Percentiles rank a stretch among this genome's conserved stretches.
These are phyloP conservation scores for Aythya baeri DNA, from an alignment of 2,113 vertebrate genomes.

Conservation along the genomic window DNA sequence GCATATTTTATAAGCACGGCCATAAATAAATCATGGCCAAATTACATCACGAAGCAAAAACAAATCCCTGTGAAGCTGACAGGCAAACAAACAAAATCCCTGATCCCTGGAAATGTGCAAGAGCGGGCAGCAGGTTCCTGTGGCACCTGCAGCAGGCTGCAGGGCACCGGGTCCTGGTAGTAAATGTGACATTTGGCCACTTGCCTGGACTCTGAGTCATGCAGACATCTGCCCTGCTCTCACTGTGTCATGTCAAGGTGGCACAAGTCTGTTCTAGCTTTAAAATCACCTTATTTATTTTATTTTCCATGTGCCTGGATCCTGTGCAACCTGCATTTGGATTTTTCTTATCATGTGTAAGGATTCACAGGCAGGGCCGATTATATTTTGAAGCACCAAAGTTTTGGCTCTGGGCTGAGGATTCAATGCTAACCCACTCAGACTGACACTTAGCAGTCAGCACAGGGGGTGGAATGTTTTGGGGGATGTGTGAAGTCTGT, in stretches of 20 bases:
- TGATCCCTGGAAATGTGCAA: background rate
- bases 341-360: background rate
- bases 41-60: background rate
- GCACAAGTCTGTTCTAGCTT: background rate
- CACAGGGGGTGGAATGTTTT: background rate
- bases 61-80: background rate
- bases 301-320: background rate
- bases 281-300: too few species aligned
- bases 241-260: background rate
- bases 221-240: background rate
- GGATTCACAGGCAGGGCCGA: background rate
- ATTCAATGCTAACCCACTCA: background rate
- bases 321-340: background rate
- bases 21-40: background rate
- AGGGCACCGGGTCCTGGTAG: background rate
- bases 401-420: background rate
- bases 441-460: background rate
- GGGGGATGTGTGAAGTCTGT: background rate
- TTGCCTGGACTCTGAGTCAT: background rate
- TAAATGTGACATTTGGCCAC: background rate
- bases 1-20: rapidly evolving
- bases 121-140: background rate
- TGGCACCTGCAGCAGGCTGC: background rate
- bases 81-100: background rate
- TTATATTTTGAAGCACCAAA: background rate